These are phyloP conservation scores for Pyrochroa serraticornis DNA, from an alignment of 2,888 invertebrate genomes.

Conservation along the genomic window DNA sequence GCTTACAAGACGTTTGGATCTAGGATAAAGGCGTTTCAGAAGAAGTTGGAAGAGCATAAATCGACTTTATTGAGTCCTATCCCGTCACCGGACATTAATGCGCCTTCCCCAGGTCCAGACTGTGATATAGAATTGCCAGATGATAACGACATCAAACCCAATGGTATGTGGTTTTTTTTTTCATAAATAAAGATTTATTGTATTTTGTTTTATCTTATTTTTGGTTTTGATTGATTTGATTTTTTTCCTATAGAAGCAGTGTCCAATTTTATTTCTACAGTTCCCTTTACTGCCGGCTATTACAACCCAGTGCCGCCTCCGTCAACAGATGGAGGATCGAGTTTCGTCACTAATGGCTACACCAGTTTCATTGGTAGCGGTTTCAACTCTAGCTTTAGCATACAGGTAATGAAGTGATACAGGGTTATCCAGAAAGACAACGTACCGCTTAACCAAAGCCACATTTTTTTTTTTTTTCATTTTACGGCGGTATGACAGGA, in stretches of 20 bases:
- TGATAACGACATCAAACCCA: conserved; percentile 26
- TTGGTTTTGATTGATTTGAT: not conserved
- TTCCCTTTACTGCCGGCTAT: conserved; percentile 54
- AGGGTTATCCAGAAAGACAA: too few relatives aligned
- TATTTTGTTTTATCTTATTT: not conserved
- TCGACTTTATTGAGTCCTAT: conserved; percentile 73
- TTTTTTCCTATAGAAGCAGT: conserved; percentile 8
- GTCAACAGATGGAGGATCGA: conserved; percentile 33
- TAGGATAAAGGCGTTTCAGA: conserved; percentile 83
- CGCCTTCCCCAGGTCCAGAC: conserved; percentile 81
- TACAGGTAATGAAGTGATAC: conserved; percentile 52
- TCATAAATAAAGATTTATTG: not conserved
- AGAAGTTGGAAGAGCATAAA: conserved; percentile 82
- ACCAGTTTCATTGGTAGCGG: conserved; percentile 65
- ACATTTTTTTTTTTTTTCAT: too few relatives aligned
- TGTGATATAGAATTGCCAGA: conserved; percentile 79
- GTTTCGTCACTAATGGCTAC: conserved; percentile 61
- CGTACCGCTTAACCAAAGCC: too few relatives aligned
- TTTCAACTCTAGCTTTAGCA: conserved; percentile 62
- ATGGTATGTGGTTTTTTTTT: conserved; percentile 12
- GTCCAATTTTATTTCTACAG: conserved; percentile 16
- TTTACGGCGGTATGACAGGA: too few relatives aligned
- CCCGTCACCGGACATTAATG: conserved; percentile 71
- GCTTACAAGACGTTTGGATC: conserved; percentile 94
- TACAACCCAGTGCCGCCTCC: conserved; percentile 58